phyloP scores from a whole-genome alignment of 2,888 invertebrate genomes.

The Nephrocerus scutellatus region DNA sequence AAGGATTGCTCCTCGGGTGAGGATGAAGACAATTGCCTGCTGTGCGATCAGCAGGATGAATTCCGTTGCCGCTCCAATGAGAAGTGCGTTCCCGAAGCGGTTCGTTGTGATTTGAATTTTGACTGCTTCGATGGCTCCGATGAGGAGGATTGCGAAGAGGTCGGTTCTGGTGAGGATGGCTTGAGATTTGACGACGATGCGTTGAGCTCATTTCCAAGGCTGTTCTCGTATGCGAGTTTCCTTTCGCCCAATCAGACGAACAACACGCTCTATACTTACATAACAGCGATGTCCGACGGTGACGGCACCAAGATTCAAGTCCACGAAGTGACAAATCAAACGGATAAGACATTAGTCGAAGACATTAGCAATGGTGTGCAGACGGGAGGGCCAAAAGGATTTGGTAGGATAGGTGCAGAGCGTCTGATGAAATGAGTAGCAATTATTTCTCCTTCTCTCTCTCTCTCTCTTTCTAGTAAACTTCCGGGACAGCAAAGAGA shows the following conservation, averaged over 20 bases:
- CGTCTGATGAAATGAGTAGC: background rate
- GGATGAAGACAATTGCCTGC: conserved; percentile 48
- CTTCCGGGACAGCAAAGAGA: conserved; percentile 54
- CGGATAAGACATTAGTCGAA: conserved; percentile 28
- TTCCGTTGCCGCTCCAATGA: conserved; percentile 49
- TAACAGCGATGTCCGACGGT: conserved; percentile 35
- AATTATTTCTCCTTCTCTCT: background rate
- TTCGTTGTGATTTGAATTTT: conserved; percentile 56
- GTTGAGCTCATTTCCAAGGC: conserved; percentile 34
- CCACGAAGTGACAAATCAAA: conserved; percentile 30
- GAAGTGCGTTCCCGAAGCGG: conserved; percentile 53
- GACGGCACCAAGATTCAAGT: conserved; percentile 32
- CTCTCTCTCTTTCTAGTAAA: conserved; percentile 44
- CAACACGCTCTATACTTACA: conserved; percentile 34
- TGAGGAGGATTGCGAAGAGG: conserved; percentile 51
- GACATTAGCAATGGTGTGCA: conserved; percentile 26
- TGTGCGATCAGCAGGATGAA: conserved; percentile 47
- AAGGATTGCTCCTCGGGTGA: conserved; percentile 49
- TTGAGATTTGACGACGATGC: conserved; percentile 43
- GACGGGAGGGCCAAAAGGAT: conserved; percentile 31
- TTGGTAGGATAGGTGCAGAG: conserved; percentile 25
- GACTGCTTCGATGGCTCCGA: conserved; percentile 61
- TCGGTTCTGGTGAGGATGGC: conserved; percentile 52
- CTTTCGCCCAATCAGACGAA: conserved; percentile 38
- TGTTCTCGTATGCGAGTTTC: conserved; percentile 42